phyloP scores from a whole-genome alignment of 2,797 vertebrate genomes.

The Percopsis omiscomaycus region DNA sequence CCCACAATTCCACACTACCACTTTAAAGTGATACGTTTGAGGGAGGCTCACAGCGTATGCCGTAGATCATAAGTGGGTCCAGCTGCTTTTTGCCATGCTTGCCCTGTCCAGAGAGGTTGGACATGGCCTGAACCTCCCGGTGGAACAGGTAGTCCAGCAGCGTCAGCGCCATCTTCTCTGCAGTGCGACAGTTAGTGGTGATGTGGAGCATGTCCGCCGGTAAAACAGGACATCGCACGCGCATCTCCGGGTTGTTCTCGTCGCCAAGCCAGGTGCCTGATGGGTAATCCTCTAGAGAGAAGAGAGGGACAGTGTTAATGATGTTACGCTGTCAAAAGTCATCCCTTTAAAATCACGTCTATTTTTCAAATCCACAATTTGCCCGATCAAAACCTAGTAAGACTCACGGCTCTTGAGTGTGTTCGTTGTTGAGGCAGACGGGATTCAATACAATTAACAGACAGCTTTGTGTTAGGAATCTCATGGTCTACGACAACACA shows the following conservation, averaged over 20 bases:
- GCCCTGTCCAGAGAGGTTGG: conserved; percentile 96
- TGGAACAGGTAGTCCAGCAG: conserved; percentile 97
- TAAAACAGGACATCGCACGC: conserved; percentile 92
- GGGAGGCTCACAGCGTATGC: conserved; percentile 92
- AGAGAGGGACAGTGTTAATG: conserved; percentile 1
- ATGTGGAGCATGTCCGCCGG: conserved; percentile 95
- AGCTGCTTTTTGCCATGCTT: conserved; percentile 98
- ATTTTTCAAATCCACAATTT: no score
- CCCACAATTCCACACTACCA: no score
- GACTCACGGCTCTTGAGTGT: no score
- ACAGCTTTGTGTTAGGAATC: no score
- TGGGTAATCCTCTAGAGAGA: conserved; percentile 88
- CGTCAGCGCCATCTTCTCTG: conserved; percentile 97
- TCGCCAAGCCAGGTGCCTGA: conserved; percentile 95
- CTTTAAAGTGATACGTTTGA: not conserved
- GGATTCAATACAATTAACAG: no score
- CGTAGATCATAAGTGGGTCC: conserved; percentile 97
- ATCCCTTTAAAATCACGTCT: no score
- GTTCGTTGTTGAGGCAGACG: no score
- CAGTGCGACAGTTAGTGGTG: conserved; percentile 94
- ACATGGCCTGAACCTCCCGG: conserved; percentile 95
- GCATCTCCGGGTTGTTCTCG: conserved; percentile 94
- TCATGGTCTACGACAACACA: no score
- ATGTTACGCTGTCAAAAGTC: not conserved
- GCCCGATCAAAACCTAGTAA: no score